Percentiles rank a stretch among this genome's conserved stretches.
Conservation (phyloP, 2,888 invertebrate species). For the Pseudococcus viburni region DNA sequence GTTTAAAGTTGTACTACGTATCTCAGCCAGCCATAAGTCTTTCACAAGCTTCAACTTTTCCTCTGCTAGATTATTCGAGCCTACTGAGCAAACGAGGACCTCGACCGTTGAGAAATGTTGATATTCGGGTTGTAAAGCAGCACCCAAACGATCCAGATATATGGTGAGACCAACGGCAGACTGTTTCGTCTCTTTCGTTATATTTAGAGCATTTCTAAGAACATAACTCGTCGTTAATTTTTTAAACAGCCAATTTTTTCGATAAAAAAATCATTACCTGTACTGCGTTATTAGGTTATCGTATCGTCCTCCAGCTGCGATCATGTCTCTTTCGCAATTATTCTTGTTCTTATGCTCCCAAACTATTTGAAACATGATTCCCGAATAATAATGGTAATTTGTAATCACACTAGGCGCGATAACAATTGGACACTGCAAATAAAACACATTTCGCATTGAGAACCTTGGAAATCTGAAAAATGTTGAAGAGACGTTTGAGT, state of each 20-base stretch:
- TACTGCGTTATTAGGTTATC: constrained; percentile 84
- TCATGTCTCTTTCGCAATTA: constrained; percentile 77
- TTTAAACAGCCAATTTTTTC: background rate
- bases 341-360: constrained; percentile 75
- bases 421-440: constrained; percentile 75
- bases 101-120: constrained; percentile 75
- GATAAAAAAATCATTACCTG: constrained; percentile 72
- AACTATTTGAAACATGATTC: constrained; percentile 80
- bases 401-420: constrained; percentile 77
- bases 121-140: constrained; percentile 75
- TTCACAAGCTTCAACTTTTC: constrained; percentile 73
- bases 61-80: constrained; percentile 75
- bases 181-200: constrained; percentile 72
- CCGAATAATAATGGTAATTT: constrained; percentile 78
- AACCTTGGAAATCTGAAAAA: constrained; percentile 54
- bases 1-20: constrained; percentile 72
- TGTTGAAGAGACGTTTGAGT: background rate
- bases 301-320: constrained; percentile 93
- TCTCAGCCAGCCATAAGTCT: constrained; percentile 82
- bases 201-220: constrained; percentile 71
- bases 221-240: no score
- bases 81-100: constrained; percentile 79
- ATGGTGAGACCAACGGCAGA: constrained; percentile 88
- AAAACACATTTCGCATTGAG: background rate
- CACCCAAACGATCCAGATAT: constrained; percentile 84